Conservation (phyloP, 2,113 vertebrate species). For the Scartelaos histophorus region DNA sequence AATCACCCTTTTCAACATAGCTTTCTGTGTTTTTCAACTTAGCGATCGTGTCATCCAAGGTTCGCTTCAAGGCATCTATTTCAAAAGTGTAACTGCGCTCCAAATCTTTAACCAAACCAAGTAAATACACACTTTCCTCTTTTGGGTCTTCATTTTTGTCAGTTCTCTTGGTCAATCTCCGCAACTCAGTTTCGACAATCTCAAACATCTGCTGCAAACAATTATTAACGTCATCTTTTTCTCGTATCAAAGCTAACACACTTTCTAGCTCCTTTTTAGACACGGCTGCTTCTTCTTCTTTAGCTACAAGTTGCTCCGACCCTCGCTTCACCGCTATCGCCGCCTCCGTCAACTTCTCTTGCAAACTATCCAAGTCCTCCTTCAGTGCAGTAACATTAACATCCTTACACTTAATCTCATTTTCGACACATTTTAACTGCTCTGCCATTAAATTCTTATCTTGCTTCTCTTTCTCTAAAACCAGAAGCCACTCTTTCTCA, state of each 20-base stretch:
- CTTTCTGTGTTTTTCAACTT: conserved; percentile 50
- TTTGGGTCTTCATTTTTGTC: conserved; percentile 40
- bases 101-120: conserved; percentile 48
- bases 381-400: conserved; percentile 79
- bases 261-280: conserved; percentile 76
- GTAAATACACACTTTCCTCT: conserved; percentile 48
- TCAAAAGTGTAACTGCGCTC: conserved; percentile 56
- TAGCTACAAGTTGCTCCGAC: conserved; percentile 71
- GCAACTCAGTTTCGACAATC: conserved; percentile 73
- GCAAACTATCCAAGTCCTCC: conserved; percentile 79
- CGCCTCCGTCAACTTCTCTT: conserved; percentile 74
- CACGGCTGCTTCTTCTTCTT: conserved; percentile 56
- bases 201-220: conserved; percentile 65
- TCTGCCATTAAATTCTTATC: conserved; percentile 75
- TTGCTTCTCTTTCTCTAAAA: conserved; percentile 77
- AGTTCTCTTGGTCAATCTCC: conserved; percentile 31
- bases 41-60: conserved; percentile 52
- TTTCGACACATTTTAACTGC: conserved; percentile 73
- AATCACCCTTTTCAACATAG: conserved; percentile 47
- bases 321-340: conserved; percentile 67
- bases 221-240: conserved; percentile 72
- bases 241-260: conserved; percentile 69
- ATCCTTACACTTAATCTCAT: conserved; percentile 79
- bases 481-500: conserved; percentile 81
- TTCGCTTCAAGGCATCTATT: conserved; percentile 50